phyloP scores from a whole-genome alignment of 1,140 invertebrate species.

The Potamilus streckersoni region DNA sequence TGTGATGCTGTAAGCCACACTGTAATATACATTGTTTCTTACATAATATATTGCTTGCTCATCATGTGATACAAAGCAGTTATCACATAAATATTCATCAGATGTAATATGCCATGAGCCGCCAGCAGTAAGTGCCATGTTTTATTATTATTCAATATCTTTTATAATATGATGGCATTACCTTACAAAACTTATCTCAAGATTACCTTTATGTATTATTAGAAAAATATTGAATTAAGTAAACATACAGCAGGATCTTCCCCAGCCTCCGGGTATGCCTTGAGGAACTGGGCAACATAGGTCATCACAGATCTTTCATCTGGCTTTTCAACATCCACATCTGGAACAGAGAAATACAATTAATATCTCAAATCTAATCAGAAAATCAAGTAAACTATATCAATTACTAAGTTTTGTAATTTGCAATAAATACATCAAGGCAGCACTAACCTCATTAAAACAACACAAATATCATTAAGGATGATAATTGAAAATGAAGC shows the following conservation, averaged over 20 bases:
- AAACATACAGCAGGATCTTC: slow-evolving; percentile 51
- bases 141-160: no score
- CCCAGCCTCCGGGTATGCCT: slow-evolving; percentile 80
- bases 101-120: no score
- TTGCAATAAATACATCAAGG: neutral
- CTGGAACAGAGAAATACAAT: slow-evolving; percentile 64
- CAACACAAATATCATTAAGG: no score
- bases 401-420: neutral
- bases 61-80: no score
- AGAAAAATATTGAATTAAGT: neutral
- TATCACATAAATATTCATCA: no score
- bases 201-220: neutral
- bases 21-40: no score
- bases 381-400: neutral
- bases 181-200: no score
- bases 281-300: slow-evolving; percentile 98
- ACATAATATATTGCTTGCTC: no score
- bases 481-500: no score
- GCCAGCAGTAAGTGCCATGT: no score
- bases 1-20: no score
- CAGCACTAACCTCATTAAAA: neutral
- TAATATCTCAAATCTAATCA: neutral
- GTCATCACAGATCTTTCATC: slow-evolving; percentile 99
- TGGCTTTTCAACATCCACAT: slow-evolving; percentile 96
- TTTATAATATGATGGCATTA: no score